Conservation (phyloP, 2,888 invertebrate genomes). For the Ctenicera cuprea region DNA sequence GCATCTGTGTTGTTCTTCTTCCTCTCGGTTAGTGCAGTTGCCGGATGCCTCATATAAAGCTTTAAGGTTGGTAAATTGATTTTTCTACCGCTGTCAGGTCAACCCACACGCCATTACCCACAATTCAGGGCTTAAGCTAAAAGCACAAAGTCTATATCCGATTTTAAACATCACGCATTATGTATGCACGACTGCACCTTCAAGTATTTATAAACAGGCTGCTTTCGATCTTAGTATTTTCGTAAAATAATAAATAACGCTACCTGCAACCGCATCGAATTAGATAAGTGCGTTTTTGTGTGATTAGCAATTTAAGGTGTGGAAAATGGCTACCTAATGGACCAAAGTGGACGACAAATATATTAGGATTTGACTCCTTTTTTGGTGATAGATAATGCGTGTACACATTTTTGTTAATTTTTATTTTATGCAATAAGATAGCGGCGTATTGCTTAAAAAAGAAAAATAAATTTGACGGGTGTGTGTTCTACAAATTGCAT, state of each 20-base stretch:
- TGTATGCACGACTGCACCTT: conserved; percentile 43
- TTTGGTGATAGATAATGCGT: conserved; percentile 12
- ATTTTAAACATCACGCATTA: conserved; percentile 41
- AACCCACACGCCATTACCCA: conserved; percentile 42
- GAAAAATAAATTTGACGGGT: not conserved
- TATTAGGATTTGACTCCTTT: not conserved
- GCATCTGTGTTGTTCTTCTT: conserved; percentile 22
- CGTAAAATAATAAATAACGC: conserved; percentile 1
- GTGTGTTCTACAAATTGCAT: too few species aligned
- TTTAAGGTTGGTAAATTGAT: conserved; percentile 35
- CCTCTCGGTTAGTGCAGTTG: conserved; percentile 17
- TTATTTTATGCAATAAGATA: not conserved
- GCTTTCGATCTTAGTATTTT: not conserved
- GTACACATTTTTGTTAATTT: not conserved
- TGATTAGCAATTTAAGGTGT: conserved; percentile 21
- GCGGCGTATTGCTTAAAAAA: not conserved
- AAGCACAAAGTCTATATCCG: conserved; percentile 43
- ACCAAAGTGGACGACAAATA: conserved; percentile 1
- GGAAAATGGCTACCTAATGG: conserved; percentile 5
- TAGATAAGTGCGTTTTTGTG: conserved; percentile 14
- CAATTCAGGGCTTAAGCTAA: conserved; percentile 40
- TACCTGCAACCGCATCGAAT: conserved; percentile 13
- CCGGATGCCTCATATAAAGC: conserved; percentile 20
- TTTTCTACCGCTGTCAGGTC: conserved; percentile 44
- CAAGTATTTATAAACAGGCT: conserved; percentile 28